Evolutionary conservation across 2,797 vertebrate genomes (phyloP).

Genomic region (Myioborus melanocephalus): DNA sequence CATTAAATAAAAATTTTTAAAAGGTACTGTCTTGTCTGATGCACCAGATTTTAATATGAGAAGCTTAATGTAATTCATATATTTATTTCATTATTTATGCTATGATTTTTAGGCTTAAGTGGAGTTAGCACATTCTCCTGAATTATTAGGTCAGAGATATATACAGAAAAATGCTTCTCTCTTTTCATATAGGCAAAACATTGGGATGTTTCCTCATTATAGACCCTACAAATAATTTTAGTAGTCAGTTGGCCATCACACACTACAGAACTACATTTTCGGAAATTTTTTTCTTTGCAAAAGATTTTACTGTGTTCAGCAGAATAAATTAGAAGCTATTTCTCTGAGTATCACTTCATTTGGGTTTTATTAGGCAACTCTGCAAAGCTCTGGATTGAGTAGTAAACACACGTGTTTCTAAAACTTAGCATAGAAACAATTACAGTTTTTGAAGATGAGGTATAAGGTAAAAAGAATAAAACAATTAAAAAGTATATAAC

Average conservation of each 20-base stretch:
- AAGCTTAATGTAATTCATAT: not conserved
- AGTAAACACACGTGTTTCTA: not conserved
- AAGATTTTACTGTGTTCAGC: not conserved
- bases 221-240: not conserved
- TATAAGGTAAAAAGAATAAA: not conserved
- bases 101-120: not conserved
- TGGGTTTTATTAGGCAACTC: not conserved
- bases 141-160: not conserved
- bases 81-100: not conserved
- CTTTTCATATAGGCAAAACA: not conserved
- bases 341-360: not conserved
- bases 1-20: not conserved
- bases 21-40: not conserved
- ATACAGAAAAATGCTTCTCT: not conserved
- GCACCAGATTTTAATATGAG: not conserved
- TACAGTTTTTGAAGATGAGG: not conserved
- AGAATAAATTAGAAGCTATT: not conserved
- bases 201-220: not conserved
- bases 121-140: not conserved
- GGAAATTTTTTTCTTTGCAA: not conserved
- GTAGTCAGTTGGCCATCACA: not conserved
- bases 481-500: not conserved
- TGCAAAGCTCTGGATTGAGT: not conserved
- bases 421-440: not conserved
- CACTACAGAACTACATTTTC: not conserved